Percentiles rank a stretch among this genome's conserved stretches.
phyloP scores from a whole-genome alignment of 30 jellyfish, hydroid and myxozoan species.

The Cassiopea xamachana region DNA sequence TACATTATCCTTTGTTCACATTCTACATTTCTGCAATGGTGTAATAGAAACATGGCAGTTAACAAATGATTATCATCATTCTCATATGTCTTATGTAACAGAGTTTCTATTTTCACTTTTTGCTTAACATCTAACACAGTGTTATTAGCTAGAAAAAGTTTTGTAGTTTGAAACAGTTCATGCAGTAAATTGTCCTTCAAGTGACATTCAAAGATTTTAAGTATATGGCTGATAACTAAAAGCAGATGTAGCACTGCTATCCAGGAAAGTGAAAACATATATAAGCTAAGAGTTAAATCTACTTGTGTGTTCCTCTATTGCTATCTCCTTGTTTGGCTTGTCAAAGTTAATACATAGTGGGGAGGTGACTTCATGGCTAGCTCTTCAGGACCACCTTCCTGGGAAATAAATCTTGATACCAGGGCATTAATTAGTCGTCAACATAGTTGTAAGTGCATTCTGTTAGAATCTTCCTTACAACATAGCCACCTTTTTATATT shows the following conservation, averaged over 20 bases:
- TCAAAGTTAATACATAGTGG: slow-evolving; percentile 46
- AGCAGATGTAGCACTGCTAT: slow-evolving; percentile 14
- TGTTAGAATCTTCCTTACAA: slow-evolving; percentile 42
- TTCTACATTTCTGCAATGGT: slow-evolving; percentile 12
- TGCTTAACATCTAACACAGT: slow-evolving; percentile 12
- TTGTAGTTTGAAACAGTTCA: slow-evolving; percentile 1
- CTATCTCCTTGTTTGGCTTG: slow-evolving; percentile 44
- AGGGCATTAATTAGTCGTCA: slow-evolving; percentile 40
- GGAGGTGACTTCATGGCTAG: slow-evolving; percentile 39
- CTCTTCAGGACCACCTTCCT: slow-evolving; percentile 33
- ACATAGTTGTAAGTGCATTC: slow-evolving; percentile 62
- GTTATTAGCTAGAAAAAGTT: neutral
- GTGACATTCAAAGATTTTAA: neutral
- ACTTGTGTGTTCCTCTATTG: slow-evolving; percentile 36
- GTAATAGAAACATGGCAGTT: slow-evolving; percentile 1
- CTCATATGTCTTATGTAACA: neutral
- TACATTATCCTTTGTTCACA: slow-evolving; percentile 6
- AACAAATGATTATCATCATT: slow-evolving; percentile 11
- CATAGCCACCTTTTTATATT: slow-evolving; percentile 35
- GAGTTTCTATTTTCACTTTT: slow-evolving; percentile 27
- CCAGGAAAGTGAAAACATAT: neutral
- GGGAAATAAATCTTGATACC: slow-evolving; percentile 42
- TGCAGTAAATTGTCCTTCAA: neutral
- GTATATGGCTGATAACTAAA: slow-evolving; percentile 7
- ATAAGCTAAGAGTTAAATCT: slow-evolving; percentile 11